These are phyloP conservation scores for Ptychobarbus kaznakovi DNA, from an alignment of 2,797 vertebrate genomes.

Conservation along the genomic window DNA sequence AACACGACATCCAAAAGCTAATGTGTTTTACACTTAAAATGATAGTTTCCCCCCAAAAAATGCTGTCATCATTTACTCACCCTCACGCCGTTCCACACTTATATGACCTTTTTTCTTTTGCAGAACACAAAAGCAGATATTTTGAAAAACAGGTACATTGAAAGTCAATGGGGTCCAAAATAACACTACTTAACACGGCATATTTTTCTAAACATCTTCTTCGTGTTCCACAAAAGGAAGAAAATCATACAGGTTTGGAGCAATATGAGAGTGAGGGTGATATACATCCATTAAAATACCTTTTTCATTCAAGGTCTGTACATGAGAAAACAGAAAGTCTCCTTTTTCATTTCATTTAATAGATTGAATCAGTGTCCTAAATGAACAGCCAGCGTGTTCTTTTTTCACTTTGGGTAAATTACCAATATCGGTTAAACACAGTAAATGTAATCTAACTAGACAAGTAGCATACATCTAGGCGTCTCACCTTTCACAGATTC, in stretches of 20 bases:
- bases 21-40: background rate
- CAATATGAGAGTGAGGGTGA: background rate
- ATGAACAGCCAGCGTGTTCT: background rate
- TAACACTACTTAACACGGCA: background rate
- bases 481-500: constrained; percentile 36
- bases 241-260: background rate
- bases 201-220: background rate
- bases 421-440: background rate
- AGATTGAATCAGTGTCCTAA: background rate
- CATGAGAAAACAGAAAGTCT: background rate
- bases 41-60: background rate
- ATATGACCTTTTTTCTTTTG: background rate
- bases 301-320: background rate
- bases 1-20: background rate
- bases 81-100: background rate
- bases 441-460: constrained; percentile 18
- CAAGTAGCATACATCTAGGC: constrained; percentile 8
- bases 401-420: constrained; percentile 18
- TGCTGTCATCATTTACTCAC: background rate
- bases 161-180: background rate
- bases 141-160: background rate
- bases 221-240: background rate
- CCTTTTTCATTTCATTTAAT: constrained; percentile 8
- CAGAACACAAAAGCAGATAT: background rate
- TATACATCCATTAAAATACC: background rate